Evolutionary conservation across 2,113 vertebrate species (phyloP), one percentile per base, ranked within the genome.

Genomic region (Solea solea): DNA sequence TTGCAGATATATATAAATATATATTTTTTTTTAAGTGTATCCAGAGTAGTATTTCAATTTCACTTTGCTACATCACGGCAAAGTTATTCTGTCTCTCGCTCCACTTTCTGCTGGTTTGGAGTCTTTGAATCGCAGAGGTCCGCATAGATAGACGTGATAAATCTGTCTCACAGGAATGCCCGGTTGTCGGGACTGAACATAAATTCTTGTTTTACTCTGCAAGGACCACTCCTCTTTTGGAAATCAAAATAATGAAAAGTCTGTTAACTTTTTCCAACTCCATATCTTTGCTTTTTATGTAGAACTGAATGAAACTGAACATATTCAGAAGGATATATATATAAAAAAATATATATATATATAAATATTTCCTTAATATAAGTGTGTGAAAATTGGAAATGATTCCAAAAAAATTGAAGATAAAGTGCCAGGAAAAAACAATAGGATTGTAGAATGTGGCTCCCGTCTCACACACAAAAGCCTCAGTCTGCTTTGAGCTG

Each of bases 111-210:
- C 64, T 67, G 51, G 41, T 80, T 71, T 73, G 62, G 53, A 72
- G 73, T 86, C 76, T 82, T 82, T 80, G 59, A 68, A 90, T 78
- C 69, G n/a, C 48, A 2, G 48, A 85, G 68, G 73, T 80, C 74
- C 82, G 49, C 69, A 83, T 59, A 72, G 74, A 69, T 81, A 55
- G 68, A 78, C 48, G 48, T 59, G 39, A 83, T 90, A 92, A 92
- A 93, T 89, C 88, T 89, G 71, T 80, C 83, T 79, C 4, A 5
- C n/a, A 81, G 87, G 82, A 91, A 90, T 91, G 83, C 54, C 34
- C 74, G 39, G 42, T 80, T 85, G 69, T 83, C 70, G 71, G 69
- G 56, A 25, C 51, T 65, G 64, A 66, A 79, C 73, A 85, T 89
- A 82, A 86, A 86, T 83, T 86, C 58, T 58, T 45, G 44, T 58